These are phyloP conservation scores for Sclerurus mexicanus DNA, from an alignment of 2,113 vertebrate genomes.

Conservation along the genomic window DNA sequence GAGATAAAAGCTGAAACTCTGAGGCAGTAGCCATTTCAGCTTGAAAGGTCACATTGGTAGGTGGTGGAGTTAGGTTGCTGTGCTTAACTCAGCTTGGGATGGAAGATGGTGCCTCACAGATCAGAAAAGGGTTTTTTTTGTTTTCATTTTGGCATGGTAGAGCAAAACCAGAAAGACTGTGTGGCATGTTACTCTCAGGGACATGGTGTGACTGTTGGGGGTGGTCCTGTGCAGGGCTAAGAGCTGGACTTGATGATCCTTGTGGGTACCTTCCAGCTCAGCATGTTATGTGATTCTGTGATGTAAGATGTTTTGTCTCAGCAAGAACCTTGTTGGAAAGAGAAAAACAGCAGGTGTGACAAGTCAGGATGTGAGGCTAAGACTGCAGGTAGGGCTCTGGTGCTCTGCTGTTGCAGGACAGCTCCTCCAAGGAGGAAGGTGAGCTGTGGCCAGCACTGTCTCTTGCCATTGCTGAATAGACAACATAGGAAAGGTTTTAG, in stretches of 20 bases:
- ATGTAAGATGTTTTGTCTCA: not conserved
- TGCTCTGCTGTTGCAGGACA: not conserved
- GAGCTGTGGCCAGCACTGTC: not conserved
- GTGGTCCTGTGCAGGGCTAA: not conserved
- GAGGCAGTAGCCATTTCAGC: not conserved
- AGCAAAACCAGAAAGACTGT: not conserved
- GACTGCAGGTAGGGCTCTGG: not conserved
- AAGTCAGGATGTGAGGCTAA: not conserved
- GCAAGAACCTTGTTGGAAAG: not conserved
- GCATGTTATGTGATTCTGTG: not conserved
- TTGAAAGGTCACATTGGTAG: not conserved
- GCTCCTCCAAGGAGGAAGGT: not conserved
- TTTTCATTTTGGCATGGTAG: not conserved
- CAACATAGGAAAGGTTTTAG: not conserved
- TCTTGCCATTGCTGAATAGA: not conserved
- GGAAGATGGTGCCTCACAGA: not conserved
- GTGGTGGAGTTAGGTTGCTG: not conserved
- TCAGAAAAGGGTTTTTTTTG: not conserved
- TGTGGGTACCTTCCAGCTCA: not conserved
- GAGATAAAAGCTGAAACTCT: not conserved
- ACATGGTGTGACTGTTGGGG: not conserved
- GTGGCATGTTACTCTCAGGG: not conserved
- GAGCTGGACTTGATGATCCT: not conserved
- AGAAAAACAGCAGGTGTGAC: not conserved
- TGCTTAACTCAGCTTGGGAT: not conserved